A percentile compares a stretch with the other conserved stretches of the same genome.
Conservation (phyloP, 2,888 invertebrate species). For the Gymnosoma rotundatum region DNA sequence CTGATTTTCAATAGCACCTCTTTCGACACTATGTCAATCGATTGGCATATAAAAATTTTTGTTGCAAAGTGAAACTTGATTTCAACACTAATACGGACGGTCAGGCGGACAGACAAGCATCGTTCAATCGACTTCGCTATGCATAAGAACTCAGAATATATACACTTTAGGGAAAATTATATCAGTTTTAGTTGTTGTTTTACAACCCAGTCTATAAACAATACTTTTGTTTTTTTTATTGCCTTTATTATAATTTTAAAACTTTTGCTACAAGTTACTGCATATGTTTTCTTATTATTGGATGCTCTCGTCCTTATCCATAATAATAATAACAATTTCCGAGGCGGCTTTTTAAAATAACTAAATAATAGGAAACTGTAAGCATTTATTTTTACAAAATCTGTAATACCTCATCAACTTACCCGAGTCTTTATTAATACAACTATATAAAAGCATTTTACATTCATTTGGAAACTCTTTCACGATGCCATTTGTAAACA, state of each 20-base stretch:
- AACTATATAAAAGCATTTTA: conserved; percentile 2
- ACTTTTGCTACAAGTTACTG: neutral
- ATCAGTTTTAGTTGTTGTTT: too few relatives aligned
- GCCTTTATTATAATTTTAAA: neutral
- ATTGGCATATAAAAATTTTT: too few relatives aligned
- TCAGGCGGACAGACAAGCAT: too few relatives aligned
- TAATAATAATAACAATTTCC: conserved; percentile 16
- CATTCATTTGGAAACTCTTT: conserved; percentile 33
- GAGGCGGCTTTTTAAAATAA: conserved; percentile 16
- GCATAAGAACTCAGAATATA: too few relatives aligned
- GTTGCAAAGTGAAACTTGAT: too few relatives aligned
- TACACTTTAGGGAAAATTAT: too few relatives aligned
- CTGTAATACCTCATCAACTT: neutral
- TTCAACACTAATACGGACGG: too few relatives aligned
- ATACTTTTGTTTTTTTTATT: neutral
- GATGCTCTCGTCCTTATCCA: neutral
- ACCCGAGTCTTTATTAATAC: conserved; percentile 10
- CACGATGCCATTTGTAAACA: conserved; percentile 34
- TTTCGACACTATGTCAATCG: too few relatives aligned
- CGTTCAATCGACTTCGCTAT: too few relatives aligned
- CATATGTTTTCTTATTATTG: neutral
- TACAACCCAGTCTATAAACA: too few relatives aligned
- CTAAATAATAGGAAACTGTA: conserved; percentile 15
- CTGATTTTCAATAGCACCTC: too few relatives aligned
- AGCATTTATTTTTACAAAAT: neutral